Percentiles rank a stretch among this genome's conserved stretches.
Conservation (phyloP, 2,797 vertebrate species). For the Sparidentex hasta region DNA sequence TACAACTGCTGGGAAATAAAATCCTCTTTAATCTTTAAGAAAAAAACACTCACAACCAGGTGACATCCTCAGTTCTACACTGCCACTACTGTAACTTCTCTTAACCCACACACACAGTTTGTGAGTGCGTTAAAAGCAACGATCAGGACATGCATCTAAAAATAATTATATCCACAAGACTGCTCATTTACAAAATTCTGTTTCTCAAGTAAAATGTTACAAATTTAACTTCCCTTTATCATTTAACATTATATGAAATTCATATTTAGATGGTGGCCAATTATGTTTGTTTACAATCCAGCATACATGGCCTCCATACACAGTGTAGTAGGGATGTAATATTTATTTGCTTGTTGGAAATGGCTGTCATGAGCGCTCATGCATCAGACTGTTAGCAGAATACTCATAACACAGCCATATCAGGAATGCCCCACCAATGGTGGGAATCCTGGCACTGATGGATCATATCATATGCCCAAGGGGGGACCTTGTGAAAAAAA, state of each 20-base stretch:
- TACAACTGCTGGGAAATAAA: conserved; percentile 31
- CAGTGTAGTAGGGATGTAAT: neutral
- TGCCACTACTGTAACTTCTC: neutral
- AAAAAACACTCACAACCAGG: conserved; percentile 14
- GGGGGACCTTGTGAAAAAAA: neutral
- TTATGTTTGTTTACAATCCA: conserved; percentile 16
- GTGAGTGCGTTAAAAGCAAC: conserved; percentile 10
- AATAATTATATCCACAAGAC: neutral
- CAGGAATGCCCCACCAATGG: conserved; percentile 26
- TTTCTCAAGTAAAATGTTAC: neutral
- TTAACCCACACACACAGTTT: neutral
- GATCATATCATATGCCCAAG: conserved; percentile 12
- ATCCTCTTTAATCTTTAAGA: conserved; percentile 30
- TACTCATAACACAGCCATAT: conserved; percentile 33
- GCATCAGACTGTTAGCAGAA: conserved; percentile 38
- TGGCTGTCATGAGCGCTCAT: conserved; percentile 21
- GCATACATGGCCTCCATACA: conserved; percentile 1
- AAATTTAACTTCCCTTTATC: neutral
- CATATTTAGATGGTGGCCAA: neutral
- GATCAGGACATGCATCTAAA: neutral
- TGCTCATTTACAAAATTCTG: neutral
- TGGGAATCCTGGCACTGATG: conserved; percentile 19
- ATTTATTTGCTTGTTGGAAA: conserved; percentile 45
- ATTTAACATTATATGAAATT: conserved; percentile 1
- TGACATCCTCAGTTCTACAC: neutral